phyloP scores from a whole-genome alignment of 2,888 invertebrate species.

The Germaria angustata region DNA sequence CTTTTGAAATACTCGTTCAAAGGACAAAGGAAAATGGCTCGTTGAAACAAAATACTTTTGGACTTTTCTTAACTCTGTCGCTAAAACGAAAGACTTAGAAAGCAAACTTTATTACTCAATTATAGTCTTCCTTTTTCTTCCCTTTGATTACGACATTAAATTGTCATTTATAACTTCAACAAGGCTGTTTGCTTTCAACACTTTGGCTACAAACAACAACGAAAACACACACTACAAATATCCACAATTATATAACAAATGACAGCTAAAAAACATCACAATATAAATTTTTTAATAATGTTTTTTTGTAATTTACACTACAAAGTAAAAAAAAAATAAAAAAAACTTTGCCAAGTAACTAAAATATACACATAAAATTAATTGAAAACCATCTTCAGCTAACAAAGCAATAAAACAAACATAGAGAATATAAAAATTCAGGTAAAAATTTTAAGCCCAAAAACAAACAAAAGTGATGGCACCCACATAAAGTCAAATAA shows the following conservation, averaged over 20 bases:
- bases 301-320: conserved; percentile 12
- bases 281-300: not conserved
- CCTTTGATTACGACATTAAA: not conserved
- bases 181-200: not conserved
- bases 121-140: not conserved
- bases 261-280: not conserved
- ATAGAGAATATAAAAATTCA: not conserved
- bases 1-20: no score
- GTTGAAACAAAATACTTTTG: no score
- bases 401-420: not conserved
- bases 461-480: not conserved
- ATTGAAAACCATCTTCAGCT: conserved; percentile 15
- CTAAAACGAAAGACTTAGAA: conserved; percentile 31
- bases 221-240: not conserved
- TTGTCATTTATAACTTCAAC: not conserved
- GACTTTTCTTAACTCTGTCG: no score
- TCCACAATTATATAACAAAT: not conserved
- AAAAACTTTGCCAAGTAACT: not conserved
- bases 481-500: conserved; percentile 22
- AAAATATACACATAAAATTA: conserved; percentile 15
- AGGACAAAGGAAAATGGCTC: no score
- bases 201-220: not conserved
- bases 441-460: not conserved
- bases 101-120: not conserved
- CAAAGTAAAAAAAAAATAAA: not conserved